Percentiles rank a stretch among this genome's conserved stretches.
These are phyloP conservation scores for Phalacrocorax pelagicus DNA, from an alignment of 2,113 vertebrate genomes.

Conservation along the genomic window DNA sequence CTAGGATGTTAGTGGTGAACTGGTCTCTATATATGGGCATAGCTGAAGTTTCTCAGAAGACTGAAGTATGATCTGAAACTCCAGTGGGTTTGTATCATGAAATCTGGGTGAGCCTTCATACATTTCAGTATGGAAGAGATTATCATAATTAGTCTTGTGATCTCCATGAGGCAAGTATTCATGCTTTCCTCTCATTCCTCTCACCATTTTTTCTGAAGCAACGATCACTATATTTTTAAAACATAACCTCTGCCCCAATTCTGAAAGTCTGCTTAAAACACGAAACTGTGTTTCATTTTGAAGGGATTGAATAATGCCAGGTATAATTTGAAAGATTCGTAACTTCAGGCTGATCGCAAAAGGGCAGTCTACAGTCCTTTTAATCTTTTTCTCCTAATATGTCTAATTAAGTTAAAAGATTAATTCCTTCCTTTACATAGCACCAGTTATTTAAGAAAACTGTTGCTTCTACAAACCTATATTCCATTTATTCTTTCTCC, in stretches of 20 bases:
- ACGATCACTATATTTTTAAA: background rate
- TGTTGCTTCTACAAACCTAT: conserved; percentile 21
- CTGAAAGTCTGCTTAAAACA: background rate
- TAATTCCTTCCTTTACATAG: background rate
- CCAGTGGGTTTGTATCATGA: background rate
- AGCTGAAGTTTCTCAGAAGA: background rate
- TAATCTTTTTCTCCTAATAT: background rate
- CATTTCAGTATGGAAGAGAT: background rate
- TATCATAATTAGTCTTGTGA: background rate
- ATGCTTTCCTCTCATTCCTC: background rate
- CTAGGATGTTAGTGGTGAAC: background rate
- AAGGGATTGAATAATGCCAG: background rate
- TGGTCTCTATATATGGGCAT: background rate
- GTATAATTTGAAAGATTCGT: background rate
- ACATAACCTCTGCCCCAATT: background rate
- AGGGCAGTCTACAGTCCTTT: background rate
- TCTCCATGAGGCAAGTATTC: background rate
- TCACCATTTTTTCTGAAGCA: background rate
- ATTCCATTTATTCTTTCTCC: background rate
- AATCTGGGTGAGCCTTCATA: background rate
- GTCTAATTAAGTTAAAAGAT: conserved; percentile 30
- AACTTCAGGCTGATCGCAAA: conserved; percentile 15
- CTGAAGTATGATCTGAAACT: background rate
- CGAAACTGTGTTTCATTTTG: background rate
- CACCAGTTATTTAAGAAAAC: conserved; percentile 20